Evolutionary conservation across 2,888 invertebrate genomes (phyloP).

Genomic region (Caenorhabditis wallacei): DNA sequence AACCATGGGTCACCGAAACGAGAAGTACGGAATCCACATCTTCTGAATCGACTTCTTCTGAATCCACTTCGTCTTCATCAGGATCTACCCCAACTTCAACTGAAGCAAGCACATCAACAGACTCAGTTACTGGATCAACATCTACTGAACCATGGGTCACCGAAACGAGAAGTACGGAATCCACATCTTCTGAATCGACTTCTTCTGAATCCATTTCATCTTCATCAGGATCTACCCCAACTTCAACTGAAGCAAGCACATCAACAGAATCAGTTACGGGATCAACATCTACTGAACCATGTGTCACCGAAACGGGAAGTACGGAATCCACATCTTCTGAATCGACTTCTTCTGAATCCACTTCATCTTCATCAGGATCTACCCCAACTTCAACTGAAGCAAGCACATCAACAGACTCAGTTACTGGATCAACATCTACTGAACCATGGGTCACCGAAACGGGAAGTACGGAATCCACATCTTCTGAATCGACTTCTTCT

Average conservation of each 20-base stretch:
- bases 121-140: background rate
- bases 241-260: no score
- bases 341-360: no score
- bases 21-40: background rate
- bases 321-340: background rate
- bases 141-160: background rate
- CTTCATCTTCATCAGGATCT: no score
- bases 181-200: background rate
- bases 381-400: background rate
- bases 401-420: background rate
- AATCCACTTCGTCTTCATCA: background rate
- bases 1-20: background rate
- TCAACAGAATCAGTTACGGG: background rate
- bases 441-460: background rate
- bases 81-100: background rate
- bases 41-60: no score
- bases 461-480: background rate
- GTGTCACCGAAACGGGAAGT: background rate
- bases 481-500: background rate
- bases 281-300: background rate
- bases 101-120: background rate
- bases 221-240: no score
- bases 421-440: background rate
- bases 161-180: background rate
- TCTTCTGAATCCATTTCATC: background rate